Evolutionary conservation across 1,140 invertebrate species (phyloP), one percentile per base, ranked within the genome.

Genomic region (Coelopa frigida): DNA sequence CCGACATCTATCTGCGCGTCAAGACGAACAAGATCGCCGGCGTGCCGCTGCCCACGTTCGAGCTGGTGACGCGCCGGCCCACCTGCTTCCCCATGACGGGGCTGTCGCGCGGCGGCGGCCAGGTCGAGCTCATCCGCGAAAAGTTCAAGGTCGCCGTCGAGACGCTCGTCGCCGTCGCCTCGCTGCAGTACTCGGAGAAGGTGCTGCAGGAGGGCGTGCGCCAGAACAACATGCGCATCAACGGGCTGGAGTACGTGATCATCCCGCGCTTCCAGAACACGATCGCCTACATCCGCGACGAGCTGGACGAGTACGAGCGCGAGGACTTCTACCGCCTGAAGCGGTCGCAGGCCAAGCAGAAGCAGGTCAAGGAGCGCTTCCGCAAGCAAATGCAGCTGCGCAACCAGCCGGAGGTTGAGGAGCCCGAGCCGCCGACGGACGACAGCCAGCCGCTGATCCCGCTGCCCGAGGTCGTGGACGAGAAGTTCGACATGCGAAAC

Each of bases 241-340:
- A 90, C 70, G 88, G 87, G 20, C 77, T 91, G 56, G 83, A 87
- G 59, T 84, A 88, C 73, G 81, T 89, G 26, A 83, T 92, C 38
- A 82, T 90, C 66, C 87, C 87, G 20, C 74, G 78, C 54, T 82
- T 87, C 50, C 75, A 83, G 53, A 73, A 76, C 17, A 91, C 87
- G 0, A 61, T 86, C 15, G 68, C 67, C 2, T 91, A 90, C 55
- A 91, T 92, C 40, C 75, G 77, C 41, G 76, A 80, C 8, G 88
- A 91, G 68, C 60, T 91, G 47, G 89, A 92, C 68, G 87, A 91
- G 61, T 73, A 80, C 50, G 88, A 88, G 55, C 72, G 87, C 57
- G 87, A 92, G 68, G 87, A 92, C 58, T 90, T 91, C 62, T 92
- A 82, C 65, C 75, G 86, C 44, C 56, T 86, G 31, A 87, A 87